Evolutionary conservation across 2,888 invertebrate species (phyloP).

Genomic region (Neoscelio sp.): DNA sequence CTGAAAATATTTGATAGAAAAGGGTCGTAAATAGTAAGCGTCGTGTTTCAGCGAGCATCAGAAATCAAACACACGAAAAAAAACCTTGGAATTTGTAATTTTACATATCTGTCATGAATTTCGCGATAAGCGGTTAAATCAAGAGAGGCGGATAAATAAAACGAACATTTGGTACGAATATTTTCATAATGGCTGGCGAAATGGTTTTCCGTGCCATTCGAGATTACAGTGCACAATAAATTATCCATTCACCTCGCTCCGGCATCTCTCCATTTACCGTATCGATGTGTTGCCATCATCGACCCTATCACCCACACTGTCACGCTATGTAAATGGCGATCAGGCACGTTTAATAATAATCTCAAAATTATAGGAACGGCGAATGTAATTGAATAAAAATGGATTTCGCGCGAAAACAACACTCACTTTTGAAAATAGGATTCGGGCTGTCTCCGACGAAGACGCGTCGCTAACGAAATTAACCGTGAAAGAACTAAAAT

Average conservation of each 20-base stretch:
- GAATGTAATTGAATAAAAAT: slow-evolving; percentile 56
- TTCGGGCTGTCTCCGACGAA: slow-evolving; percentile 23
- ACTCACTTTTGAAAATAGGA: slow-evolving; percentile 41
- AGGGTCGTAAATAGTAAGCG: slow-evolving; percentile 44
- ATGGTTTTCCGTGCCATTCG: slow-evolving; percentile 61
- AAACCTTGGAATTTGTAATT: slow-evolving; percentile 29
- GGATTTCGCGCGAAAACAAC: slow-evolving; percentile 38
- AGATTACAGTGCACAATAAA: slow-evolving; percentile 65
- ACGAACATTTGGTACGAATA: slow-evolving; percentile 42
- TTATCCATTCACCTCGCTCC: slow-evolving; percentile 59
- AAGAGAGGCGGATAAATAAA: slow-evolving; percentile 40
- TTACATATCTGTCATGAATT: slow-evolving; percentile 44
- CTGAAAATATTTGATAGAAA: slow-evolving; percentile 55
- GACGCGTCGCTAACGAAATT: slow-evolving; percentile 34
- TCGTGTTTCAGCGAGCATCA: slow-evolving; percentile 27
- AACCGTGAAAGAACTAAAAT: slow-evolving; percentile 38
- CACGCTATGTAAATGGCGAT: slow-evolving; percentile 40
- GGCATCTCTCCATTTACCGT: slow-evolving; percentile 52
- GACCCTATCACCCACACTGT: slow-evolving; percentile 19
- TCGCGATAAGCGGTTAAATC: slow-evolving; percentile 47
- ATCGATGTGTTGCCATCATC: slow-evolving; percentile 62
- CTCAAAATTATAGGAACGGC: slow-evolving; percentile 38
- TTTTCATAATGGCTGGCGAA: slow-evolving; percentile 63
- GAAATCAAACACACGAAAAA: slow-evolving; percentile 2
- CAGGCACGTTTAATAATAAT: slow-evolving; percentile 46